Evolutionary conservation across 2,113 vertebrate genomes (phyloP).

Genomic region (Orycteropus afer): DNA sequence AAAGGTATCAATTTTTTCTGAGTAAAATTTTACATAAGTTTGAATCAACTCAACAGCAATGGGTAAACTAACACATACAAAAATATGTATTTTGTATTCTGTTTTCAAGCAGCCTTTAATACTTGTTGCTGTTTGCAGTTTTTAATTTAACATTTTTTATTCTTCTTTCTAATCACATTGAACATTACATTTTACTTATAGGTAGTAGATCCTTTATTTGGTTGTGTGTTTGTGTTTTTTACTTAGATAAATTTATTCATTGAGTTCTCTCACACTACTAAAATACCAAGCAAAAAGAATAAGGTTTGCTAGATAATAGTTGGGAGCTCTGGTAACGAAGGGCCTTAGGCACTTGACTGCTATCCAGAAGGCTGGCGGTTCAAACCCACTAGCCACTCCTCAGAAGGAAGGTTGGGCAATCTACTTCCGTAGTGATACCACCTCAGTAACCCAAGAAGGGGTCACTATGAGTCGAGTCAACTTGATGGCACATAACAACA

Average conservation of each 20-base stretch:
- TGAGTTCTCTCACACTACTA: background rate
- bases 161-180: background rate
- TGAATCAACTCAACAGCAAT: too few relatives aligned
- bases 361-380: too few relatives aligned
- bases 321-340: too few relatives aligned
- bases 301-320: background rate
- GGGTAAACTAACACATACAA: background rate
- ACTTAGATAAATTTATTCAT: background rate
- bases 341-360: too few relatives aligned
- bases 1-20: background rate
- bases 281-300: background rate
- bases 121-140: background rate
- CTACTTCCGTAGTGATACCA: too few relatives aligned
- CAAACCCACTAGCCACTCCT: too few relatives aligned
- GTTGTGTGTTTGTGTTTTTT: background rate
- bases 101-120: background rate
- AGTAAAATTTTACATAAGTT: conserved; percentile 10
- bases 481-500: too few relatives aligned
- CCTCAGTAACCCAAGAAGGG: too few relatives aligned
- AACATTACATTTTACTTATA: background rate
- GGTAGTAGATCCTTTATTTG: background rate
- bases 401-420: too few relatives aligned
- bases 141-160: background rate
- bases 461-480: too few relatives aligned
- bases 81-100: background rate